These are phyloP conservation scores for Neotoma lepida DNA, from an alignment of 2,113 vertebrate genomes.

Conservation along the genomic window DNA sequence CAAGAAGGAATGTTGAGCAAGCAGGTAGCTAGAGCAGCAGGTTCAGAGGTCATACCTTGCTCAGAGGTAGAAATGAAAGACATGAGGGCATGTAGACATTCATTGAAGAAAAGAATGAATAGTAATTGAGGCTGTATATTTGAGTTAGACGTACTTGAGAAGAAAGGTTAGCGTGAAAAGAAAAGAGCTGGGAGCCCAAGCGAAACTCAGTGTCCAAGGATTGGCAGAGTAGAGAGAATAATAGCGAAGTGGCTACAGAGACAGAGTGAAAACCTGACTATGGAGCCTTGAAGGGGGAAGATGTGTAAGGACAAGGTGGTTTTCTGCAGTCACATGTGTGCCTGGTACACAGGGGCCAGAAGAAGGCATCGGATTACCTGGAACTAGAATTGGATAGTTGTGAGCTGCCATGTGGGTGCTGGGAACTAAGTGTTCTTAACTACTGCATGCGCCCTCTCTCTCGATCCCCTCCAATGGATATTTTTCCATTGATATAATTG, in stretches of 20 bases:
- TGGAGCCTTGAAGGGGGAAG: neutral
- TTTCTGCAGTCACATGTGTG: neutral
- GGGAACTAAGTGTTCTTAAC: neutral
- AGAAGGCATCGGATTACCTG: neutral
- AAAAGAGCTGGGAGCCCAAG: neutral
- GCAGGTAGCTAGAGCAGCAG: neutral
- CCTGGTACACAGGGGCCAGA: neutral
- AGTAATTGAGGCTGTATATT: slow-evolving; percentile 4
- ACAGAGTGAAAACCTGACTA: slow-evolving; percentile 1
- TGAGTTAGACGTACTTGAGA: slow-evolving; percentile 21
- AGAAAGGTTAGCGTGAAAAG: neutral
- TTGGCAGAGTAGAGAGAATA: neutral
- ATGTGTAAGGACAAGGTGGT: neutral
- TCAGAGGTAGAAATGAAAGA: neutral
- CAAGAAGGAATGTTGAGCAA: neutral
- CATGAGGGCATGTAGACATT: neutral
- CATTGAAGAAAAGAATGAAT: slow-evolving; percentile 32
- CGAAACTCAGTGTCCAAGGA: neutral
- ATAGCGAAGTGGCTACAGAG: neutral
- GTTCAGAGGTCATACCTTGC: neutral
- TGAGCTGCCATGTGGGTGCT: neutral
- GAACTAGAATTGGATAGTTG: neutral
- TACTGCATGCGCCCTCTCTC: neutral
- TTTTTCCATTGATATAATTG: neutral
- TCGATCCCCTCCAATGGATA: neutral